Evolutionary conservation across 2,888 invertebrate species (phyloP).

Genomic region (Hirtodrosophila trivittata): DNA sequence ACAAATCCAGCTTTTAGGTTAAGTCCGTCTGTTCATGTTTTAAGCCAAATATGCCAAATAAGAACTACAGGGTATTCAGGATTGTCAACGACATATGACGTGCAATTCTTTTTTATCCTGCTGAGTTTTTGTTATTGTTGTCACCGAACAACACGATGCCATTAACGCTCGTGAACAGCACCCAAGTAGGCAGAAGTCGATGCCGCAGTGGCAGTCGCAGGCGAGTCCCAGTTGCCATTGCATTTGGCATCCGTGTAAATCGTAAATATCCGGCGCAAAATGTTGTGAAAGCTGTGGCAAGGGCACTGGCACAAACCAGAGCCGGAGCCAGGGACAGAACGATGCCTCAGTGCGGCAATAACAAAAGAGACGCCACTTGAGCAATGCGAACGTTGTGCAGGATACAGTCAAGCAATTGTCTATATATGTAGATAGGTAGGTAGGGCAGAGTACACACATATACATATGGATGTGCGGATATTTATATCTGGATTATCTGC

Average conservation of each 20-base stretch:
- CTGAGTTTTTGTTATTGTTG: constrained; percentile 47
- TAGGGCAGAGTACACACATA: not conserved
- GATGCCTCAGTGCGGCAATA: constrained; percentile 39
- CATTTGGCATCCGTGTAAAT: constrained; percentile 77
- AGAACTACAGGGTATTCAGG: constrained; percentile 30
- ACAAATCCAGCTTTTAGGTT: no score
- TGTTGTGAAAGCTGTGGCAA: constrained; percentile 50
- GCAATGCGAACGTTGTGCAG: constrained; percentile 17
- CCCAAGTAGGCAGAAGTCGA: constrained; percentile 14
- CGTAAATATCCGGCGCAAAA: constrained; percentile 76
- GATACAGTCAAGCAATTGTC: constrained; percentile 16
- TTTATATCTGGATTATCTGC: not conserved
- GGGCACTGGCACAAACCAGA: constrained; percentile 8
- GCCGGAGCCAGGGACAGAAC: constrained; percentile 3
- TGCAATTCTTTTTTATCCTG: not conserved
- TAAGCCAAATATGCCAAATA: no score
- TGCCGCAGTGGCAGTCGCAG: constrained; percentile 6
- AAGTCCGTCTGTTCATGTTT: no score
- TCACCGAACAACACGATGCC: constrained; percentile 50
- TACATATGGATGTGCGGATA: constrained; percentile 2
- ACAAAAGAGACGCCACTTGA: constrained; percentile 44
- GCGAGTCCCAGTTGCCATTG: constrained; percentile 45
- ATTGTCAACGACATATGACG: not conserved
- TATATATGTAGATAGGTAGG: constrained; percentile 4
- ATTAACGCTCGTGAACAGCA: constrained; percentile 60